Evolutionary conservation across 2,113 vertebrate genomes (phyloP), one percentile per base, ranked within the genome.

Genomic region (Lota lota): DNA sequence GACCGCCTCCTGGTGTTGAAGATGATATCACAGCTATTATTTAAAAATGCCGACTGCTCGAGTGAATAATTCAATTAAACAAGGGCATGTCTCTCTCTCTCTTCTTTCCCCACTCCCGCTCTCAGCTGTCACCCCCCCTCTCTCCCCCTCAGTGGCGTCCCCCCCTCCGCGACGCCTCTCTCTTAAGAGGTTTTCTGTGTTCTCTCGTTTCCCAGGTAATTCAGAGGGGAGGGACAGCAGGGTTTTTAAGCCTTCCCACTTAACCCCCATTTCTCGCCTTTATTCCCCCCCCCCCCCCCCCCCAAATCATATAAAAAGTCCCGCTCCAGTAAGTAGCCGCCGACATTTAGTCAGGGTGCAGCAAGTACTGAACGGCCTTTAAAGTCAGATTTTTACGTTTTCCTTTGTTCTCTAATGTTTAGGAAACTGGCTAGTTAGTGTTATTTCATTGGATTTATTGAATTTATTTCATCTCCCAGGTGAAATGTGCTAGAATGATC

Each of bases 141-240:
- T 90, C 64, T 92, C 89, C 85, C 84, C 92, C 4, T 91, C 92
- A 73, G 81, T 90, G 87, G 81, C 83, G 67, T 88, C 88, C 50
- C 87, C 91, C 85, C 91, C 86, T 85, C 92, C 87, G 18, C 82
- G 92, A 68, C 90, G 83, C 84, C 92, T 91, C 72, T 90, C 92
- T 77, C 85, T 92, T 88, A 94, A 94, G 85, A 91, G 88, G 87
- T 92, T 91, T 86, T 93, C 93, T 86, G 80, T 95, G 78, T 92
- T 94, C 88, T 89, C 91, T 88, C 90, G 92, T 80, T 90, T 93
- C 73, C 85, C 93, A 95, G 94, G 94, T 96, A 95, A 94, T 89
- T 47, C 56, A 40, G 22, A 66, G 61, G 74, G 70, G 40, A 21
- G 54, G 63, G 24, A 53, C 51, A 57, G 69, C 3, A 51, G 22